Base-by-base conservation (phyloP, 2,113 vertebrate genomes). In the Dissostichus mawsoni region DNA sequence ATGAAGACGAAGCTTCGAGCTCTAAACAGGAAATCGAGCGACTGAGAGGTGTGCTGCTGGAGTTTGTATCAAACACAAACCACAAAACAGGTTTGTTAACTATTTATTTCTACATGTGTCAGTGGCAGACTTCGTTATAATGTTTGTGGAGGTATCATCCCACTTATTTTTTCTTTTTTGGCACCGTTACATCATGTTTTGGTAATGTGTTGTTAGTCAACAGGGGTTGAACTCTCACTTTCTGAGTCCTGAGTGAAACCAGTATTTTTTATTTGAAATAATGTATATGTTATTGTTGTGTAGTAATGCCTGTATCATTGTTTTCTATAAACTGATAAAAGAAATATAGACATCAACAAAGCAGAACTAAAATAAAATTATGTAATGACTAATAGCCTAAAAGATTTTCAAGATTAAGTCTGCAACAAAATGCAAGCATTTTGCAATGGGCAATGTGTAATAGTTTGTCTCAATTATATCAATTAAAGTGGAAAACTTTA, bases 1-100 rank as follows among this genome's bases (percentile, higher is more conserved):
- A 93, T 8, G 87, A 92, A 67, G 86, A 90, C n/a, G 89, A 91
- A 62, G 85, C 87, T 5, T 87, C 57, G 6, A 80, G 68, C 47
- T 91, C 72, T 0, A 74, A 86, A 5, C 87, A 81, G 77, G 92
- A 93, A 73, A 91, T 86, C 14, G 84, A 87, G 10, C 69, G 89
- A 0, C 90, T 90, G 11, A 71, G 81, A 50, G 66, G 78, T 52
- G 23, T 91, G 36, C 72, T 91, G 68, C 81, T 58, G 51, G 84
- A 83, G 56, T 64, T 78, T 5, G 74, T 14, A 47, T 65, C 81
- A 14, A 67, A 66, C 6, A 78, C 81, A 14, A 67, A 66, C 6
- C 80, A 85, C 44, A 76, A 51, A 56, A 74, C 72, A 87, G 90
- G 91, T 92, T 0, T 41, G 80, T 69, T 56, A 13, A 2, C 8